Evolutionary conservation across 2,888 invertebrate species (phyloP).

Genomic region (Calliphora vomitoria): DNA sequence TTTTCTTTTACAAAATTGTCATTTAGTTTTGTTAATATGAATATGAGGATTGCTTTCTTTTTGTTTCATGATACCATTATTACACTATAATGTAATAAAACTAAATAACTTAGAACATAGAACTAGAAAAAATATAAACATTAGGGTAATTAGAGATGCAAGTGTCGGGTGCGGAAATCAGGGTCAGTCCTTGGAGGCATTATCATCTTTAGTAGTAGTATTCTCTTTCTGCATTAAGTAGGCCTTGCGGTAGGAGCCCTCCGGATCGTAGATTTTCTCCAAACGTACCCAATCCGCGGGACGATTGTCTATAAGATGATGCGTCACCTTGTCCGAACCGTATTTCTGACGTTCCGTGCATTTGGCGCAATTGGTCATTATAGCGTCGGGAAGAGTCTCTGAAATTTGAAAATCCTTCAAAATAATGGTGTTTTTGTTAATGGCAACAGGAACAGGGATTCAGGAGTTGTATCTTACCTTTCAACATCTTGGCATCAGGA

Average conservation of each 20-base stretch:
- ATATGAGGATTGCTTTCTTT: neutral
- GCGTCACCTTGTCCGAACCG: conserved; percentile 88
- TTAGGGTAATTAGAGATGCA: neutral
- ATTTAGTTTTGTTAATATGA: neutral
- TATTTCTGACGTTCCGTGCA: conserved; percentile 88
- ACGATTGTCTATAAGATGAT: conserved; percentile 84
- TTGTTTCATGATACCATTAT: neutral
- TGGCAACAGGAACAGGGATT: neutral
- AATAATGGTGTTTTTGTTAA: conserved; percentile 4
- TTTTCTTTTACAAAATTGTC: neutral
- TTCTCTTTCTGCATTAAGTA: conserved; percentile 85
- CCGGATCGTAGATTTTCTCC: conserved; percentile 87
- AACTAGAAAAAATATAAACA: neutral
- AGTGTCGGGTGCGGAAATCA: neutral
- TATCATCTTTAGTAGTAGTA: neutral
- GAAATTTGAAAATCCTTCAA: conserved; percentile 74
- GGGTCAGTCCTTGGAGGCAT: conserved; percentile 24
- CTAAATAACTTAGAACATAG: neutral
- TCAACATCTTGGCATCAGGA: conserved; percentile 89
- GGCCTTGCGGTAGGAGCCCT: conserved; percentile 87
- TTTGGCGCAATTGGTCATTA: conserved; percentile 88
- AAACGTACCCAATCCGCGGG: conserved; percentile 87
- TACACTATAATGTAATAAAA: neutral
- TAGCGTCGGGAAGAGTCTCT: conserved; percentile 90
- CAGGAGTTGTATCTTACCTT: conserved; percentile 85